Conservation (phyloP, 2,888 invertebrate genomes). For the Heteropelma amictum region DNA sequence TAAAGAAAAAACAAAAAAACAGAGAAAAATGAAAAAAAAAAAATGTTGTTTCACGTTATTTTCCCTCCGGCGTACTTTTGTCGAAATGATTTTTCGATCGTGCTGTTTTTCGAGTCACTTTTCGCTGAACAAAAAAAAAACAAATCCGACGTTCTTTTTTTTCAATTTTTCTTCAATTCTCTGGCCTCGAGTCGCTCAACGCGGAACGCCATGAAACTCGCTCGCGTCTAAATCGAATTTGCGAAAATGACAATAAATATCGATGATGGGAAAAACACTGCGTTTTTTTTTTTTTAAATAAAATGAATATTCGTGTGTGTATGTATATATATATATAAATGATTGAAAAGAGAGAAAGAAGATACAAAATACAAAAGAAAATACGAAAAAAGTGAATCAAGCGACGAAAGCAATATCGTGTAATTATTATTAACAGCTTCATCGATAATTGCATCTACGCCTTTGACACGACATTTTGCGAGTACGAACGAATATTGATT, state of each 20-base stretch:
- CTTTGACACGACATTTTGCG: conserved; percentile 61
- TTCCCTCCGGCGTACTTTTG: too few species aligned
- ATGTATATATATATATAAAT: too few species aligned
- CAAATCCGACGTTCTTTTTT: too few species aligned
- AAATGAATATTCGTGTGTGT: conserved; percentile 56
- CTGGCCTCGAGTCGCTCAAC: conserved; percentile 47
- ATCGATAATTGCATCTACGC: conserved; percentile 67
- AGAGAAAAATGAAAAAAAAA: too few species aligned
- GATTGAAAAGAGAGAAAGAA: background rate
- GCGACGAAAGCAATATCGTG: conserved; percentile 66
- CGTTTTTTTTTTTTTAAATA: background rate
- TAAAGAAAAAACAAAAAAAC: background rate
- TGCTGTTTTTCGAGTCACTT: conserved; percentile 5
- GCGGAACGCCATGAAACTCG: conserved; percentile 60
- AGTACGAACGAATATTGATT: conserved; percentile 68
- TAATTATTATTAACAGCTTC: conserved; percentile 67
- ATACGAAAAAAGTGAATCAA: conserved; percentile 59
- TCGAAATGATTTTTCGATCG: background rate
- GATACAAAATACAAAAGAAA: conserved; percentile 51
- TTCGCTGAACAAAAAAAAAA: too few species aligned
- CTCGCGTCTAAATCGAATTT: conserved; percentile 60
- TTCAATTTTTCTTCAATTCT: too few species aligned
- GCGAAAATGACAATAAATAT: conserved; percentile 70
- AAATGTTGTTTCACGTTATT: background rate
- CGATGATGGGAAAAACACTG: conserved; percentile 57